phyloP scores from a whole-genome alignment of 2,797 vertebrate genomes.

The Artibeus jamaicensis region DNA sequence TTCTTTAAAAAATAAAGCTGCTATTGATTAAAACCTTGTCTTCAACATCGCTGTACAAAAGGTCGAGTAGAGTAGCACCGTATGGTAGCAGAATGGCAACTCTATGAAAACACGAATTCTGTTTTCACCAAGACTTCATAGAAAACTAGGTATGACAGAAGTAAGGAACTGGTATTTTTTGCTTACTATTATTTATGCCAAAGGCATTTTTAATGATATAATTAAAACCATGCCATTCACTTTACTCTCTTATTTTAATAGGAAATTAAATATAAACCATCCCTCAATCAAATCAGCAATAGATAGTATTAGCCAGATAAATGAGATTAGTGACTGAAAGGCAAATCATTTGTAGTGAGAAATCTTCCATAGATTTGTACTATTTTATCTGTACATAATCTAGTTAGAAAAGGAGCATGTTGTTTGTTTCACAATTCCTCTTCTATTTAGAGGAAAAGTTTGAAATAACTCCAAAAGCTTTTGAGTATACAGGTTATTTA shows the following conservation, averaged over 20 bases:
- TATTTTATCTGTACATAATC: background rate
- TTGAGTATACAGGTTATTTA: background rate
- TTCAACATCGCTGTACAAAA: background rate
- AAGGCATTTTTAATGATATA: background rate
- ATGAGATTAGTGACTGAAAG: background rate
- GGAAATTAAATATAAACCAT: background rate
- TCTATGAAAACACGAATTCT: background rate
- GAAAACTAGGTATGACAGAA: background rate
- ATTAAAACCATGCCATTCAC: slow-evolving; percentile 8
- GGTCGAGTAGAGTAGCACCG: background rate
- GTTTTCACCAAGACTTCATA: background rate
- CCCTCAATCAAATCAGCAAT: background rate
- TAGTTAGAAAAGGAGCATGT: background rate
- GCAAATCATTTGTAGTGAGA: background rate
- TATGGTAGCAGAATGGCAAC: background rate
- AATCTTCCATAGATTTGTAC: background rate
- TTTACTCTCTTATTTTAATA: background rate
- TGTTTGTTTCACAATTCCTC: background rate
- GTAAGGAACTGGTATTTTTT: background rate
- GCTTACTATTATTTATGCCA: background rate
- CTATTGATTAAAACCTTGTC: background rate
- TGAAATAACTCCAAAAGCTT: background rate
- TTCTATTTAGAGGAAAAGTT: background rate
- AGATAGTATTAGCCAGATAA: background rate
- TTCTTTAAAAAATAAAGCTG: background rate